Conservation (phyloP, 2,888 invertebrate genomes). For the Torymus auratus region DNA sequence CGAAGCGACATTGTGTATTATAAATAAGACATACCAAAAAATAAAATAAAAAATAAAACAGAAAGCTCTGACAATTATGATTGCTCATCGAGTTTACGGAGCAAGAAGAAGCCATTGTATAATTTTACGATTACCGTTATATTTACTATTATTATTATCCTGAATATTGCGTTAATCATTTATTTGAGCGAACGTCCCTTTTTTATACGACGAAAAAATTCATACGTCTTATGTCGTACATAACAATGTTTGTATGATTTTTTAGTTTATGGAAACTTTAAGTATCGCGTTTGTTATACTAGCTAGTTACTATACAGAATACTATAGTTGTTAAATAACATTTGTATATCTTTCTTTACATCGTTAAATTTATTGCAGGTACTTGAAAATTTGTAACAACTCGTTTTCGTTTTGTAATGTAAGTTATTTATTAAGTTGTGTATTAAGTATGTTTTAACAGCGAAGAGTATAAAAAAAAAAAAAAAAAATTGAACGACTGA, state of each 20-base stretch:
- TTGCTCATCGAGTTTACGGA: conserved; percentile 25
- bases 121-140: no score
- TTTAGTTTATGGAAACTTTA: not conserved
- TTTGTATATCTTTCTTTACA: not conserved
- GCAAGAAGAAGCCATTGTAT: conserved; percentile 26
- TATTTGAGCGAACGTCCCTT: conserved; percentile 5
- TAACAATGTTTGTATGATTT: conserved; percentile 21
- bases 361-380: no score
- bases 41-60: conserved; percentile 19
- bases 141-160: conserved; percentile 1
- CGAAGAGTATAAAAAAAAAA: conserved; percentile 16
- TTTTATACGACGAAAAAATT: conserved; percentile 25
- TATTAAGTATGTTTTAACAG: conserved; percentile 8
- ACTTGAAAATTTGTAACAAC: not conserved
- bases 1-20: conserved; percentile 49
- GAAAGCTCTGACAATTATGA: conserved; percentile 19
- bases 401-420: not conserved
- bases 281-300: not conserved
- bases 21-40: conserved; percentile 22
- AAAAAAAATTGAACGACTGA: conserved; percentile 49
- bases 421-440: conserved; percentile 2
- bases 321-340: not conserved
- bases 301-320: not conserved
- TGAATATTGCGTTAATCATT: not conserved
- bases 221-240: conserved; percentile 11